Conservation (phyloP, 1,140 invertebrate genomes). For the Probaryconus sp. region DNA sequence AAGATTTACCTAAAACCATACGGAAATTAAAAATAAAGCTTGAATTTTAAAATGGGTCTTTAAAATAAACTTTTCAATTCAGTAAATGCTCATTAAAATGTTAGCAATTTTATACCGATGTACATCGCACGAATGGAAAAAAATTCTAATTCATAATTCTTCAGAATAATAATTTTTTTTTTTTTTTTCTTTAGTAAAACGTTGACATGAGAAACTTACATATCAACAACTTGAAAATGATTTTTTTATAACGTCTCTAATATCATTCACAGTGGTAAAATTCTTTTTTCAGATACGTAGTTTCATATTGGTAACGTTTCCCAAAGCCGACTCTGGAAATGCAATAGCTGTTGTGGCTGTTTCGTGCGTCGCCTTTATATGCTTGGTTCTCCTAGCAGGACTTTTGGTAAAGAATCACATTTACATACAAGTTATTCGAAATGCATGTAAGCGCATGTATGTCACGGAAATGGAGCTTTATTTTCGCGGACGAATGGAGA, state of each 20-base stretch:
- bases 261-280: conserved; percentile 2
- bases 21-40: no score
- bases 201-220: not conserved
- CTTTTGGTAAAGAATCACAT: conserved; percentile 80
- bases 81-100: no score
- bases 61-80: no score
- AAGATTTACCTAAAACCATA: no score
- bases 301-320: conserved; percentile 68
- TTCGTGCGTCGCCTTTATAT: conserved; percentile 78
- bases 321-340: conserved; percentile 75
- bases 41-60: no score
- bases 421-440: conserved; percentile 60
- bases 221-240: not conserved
- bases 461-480: conserved; percentile 60
- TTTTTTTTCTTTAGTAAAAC: no score
- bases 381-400: conserved; percentile 81
- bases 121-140: no score
- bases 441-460: conserved; percentile 58
- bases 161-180: not conserved
- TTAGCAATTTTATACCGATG: no score
- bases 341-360: conserved; percentile 79
- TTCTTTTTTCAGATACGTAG: conserved; percentile 69
- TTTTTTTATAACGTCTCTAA: conserved; percentile 15
- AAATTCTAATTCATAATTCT: not conserved
- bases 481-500: conserved; percentile 58